phyloP scores from a whole-genome alignment of 2,888 invertebrate genomes.

The Hedychridium roseum region DNA sequence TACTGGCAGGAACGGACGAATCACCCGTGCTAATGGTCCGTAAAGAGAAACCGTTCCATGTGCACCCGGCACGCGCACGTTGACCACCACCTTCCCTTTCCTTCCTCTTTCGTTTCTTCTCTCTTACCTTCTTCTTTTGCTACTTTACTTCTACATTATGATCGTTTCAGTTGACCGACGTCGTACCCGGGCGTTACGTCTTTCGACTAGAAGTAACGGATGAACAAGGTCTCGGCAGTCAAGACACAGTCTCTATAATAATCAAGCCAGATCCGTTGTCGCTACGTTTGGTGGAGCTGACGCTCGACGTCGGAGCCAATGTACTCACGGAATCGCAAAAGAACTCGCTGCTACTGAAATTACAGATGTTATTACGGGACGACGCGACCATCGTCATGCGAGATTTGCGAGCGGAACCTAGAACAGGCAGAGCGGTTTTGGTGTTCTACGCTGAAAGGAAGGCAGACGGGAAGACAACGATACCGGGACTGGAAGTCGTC shows the following conservation, averaged over 20 bases:
- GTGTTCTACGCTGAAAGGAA: conserved; percentile 75
- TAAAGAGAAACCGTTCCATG: too few species aligned
- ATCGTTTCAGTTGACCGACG: conserved; percentile 78
- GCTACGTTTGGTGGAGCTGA: conserved; percentile 81
- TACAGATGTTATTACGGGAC: conserved; percentile 80
- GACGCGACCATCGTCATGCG: conserved; percentile 69
- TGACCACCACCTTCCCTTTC: too few species aligned
- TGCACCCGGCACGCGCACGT: too few species aligned
- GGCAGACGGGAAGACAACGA: conserved; percentile 61
- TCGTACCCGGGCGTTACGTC: conserved; percentile 87
- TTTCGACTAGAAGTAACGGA: conserved; percentile 91
- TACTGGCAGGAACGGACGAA: conserved; percentile 79
- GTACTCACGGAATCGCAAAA: conserved; percentile 76
- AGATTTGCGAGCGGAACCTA: conserved; percentile 65
- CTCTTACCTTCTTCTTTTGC: too few species aligned
- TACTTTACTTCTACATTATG: too few species aligned
- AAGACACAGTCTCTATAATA: conserved; percentile 84
- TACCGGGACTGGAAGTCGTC: conserved; percentile 74
- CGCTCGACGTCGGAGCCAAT: conserved; percentile 78
- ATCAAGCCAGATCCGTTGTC: conserved; percentile 81
- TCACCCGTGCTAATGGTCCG: conserved; percentile 81
- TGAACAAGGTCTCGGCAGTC: conserved; percentile 84
- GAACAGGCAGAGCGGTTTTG: conserved; percentile 66
- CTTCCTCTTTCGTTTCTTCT: too few species aligned
- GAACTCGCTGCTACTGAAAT: conserved; percentile 80